Evolutionary conservation across 2,797 vertebrate genomes (phyloP).

Genomic region (Chloroceryle amazona): DNA sequence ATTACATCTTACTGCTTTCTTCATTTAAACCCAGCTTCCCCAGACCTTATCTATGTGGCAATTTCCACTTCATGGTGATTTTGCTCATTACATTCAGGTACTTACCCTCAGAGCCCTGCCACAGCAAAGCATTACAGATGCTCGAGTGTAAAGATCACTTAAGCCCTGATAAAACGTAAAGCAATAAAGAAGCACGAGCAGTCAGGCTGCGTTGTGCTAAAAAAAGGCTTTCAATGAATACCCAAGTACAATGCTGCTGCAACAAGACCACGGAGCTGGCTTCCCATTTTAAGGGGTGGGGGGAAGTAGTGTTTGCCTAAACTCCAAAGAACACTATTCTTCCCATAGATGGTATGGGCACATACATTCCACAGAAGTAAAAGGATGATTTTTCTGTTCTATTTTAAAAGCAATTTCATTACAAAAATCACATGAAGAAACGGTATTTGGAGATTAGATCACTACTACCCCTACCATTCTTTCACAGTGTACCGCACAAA

Average conservation of each 20-base stretch:
- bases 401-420: background rate
- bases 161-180: background rate
- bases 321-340: background rate
- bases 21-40: slow-evolving; percentile 20
- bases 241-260: background rate
- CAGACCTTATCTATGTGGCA: background rate
- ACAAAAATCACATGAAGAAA: background rate
- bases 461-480: background rate
- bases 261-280: background rate
- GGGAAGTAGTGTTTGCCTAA: background rate
- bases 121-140: background rate
- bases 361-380: background rate
- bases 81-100: background rate
- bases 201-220: background rate
- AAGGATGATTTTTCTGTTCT: background rate
- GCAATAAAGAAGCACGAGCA: background rate
- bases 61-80: slow-evolving; percentile 36
- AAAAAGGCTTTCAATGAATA: background rate
- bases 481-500: background rate
- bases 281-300: background rate
- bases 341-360: background rate
- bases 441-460: background rate
- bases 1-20: slow-evolving; percentile 6
- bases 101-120: background rate
- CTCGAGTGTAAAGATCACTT: background rate